Conservation (phyloP, 2,888 invertebrate species). For the Lycia hirtaria region DNA sequence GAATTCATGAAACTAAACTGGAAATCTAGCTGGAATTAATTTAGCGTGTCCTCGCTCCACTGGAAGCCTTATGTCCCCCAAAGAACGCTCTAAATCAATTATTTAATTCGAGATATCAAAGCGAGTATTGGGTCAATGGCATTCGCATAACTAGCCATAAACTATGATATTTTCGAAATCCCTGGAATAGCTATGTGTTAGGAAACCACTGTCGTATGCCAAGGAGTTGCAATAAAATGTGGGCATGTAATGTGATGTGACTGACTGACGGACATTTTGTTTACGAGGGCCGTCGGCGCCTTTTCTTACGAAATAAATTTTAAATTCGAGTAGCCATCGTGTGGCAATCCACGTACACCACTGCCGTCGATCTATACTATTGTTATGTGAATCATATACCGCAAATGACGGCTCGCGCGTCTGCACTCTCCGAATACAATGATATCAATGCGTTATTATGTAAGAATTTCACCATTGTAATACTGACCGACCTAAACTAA, state of each 20-base stretch:
- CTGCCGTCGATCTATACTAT: conserved; percentile 46
- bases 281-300: conserved; percentile 59
- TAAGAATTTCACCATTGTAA: conserved; percentile 29
- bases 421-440: conserved; percentile 30
- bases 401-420: conserved; percentile 34
- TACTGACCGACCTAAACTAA: conserved; percentile 11
- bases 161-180: conserved; percentile 56
- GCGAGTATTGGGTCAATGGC: conserved; percentile 69
- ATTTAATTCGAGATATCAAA: conserved; percentile 50
- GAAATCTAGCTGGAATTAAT: conserved; percentile 33
- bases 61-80: conserved; percentile 42
- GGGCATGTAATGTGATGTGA: conserved; percentile 47
- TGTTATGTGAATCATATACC: conserved; percentile 52
- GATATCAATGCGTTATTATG: conserved; percentile 30
- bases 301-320: conserved; percentile 60
- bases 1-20: conserved; percentile 22
- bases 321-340: conserved; percentile 55
- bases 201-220: conserved; percentile 63
- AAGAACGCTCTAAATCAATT: conserved; percentile 43
- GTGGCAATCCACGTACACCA: conserved; percentile 60
- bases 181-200: conserved; percentile 60
- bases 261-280: conserved; percentile 65
- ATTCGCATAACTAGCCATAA: conserved; percentile 56
- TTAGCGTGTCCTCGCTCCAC: conserved; percentile 47
- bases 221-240: conserved; percentile 63